These are phyloP conservation scores for Drosophila equinoxialis DNA, from an alignment of 1,140 invertebrate species.

Conservation along the genomic window DNA sequence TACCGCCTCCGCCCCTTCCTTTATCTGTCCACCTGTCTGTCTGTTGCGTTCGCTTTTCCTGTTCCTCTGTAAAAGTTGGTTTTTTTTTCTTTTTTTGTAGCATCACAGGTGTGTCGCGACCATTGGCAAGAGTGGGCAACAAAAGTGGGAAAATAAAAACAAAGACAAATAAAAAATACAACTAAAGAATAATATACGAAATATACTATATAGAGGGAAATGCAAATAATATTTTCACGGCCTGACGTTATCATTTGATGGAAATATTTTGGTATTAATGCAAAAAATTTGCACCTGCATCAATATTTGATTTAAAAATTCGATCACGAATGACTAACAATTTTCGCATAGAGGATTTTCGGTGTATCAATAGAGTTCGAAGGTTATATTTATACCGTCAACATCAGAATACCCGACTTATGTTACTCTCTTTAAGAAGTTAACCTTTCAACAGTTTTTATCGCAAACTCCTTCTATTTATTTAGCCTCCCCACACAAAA, in stretches of 20 bases:
- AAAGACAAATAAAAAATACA: constrained; percentile 32
- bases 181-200: constrained; percentile 38
- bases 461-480: no score
- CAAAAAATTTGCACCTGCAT: constrained; percentile 54
- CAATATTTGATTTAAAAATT: constrained; percentile 46
- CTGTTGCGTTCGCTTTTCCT: constrained; percentile 7
- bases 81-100: constrained; percentile 19
- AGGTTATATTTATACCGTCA: no score
- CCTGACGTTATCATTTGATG: constrained; percentile 36
- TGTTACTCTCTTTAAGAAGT: no score
- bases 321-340: background rate
- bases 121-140: constrained; percentile 24
- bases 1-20: background rate
- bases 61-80: constrained; percentile 36
- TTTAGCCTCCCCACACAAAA: no score
- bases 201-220: constrained; percentile 11
- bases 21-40: constrained; percentile 1
- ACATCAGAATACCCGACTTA: no score
- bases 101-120: constrained; percentile 43
- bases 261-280: constrained; percentile 55
- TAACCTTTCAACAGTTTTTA: no score
- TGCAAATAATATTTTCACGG: constrained; percentile 63
- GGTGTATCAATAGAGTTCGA: no score
- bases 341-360: background rate
- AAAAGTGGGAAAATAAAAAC: constrained; percentile 35